Evolutionary conservation across 2,113 vertebrate genomes (phyloP).

Genomic region (Alosa alosa): DNA sequence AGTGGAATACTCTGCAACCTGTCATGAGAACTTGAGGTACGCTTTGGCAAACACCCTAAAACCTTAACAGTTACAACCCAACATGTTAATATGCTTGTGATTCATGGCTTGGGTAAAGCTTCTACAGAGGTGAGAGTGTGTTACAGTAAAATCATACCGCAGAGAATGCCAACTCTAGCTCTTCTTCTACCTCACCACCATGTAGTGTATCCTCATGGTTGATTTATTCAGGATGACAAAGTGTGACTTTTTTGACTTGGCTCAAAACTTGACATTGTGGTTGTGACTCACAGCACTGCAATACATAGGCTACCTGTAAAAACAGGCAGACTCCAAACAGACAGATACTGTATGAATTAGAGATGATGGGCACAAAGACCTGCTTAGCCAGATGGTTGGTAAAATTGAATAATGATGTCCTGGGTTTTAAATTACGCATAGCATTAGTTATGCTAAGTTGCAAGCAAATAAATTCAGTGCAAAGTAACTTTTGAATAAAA

Average conservation of each 20-base stretch:
- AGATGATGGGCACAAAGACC: not conserved
- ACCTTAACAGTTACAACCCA: slow-evolving; percentile 2
- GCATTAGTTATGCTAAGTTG: not conserved
- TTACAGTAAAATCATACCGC: not conserved
- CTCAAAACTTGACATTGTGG: not conserved
- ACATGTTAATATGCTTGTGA: not conserved
- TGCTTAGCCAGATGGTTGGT: too few relatives aligned
- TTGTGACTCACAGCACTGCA: not conserved
- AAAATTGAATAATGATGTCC: too few relatives aligned
- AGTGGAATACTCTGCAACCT: not conserved
- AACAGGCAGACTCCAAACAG: not conserved
- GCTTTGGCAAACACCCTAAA: slow-evolving; percentile 2
- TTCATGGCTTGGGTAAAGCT: not conserved
- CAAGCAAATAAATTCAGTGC: not conserved
- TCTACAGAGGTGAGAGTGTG: not conserved
- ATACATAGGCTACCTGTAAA: not conserved
- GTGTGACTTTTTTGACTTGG: not conserved
- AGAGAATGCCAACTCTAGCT: slow-evolving; percentile 3
- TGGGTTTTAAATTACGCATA: not conserved
- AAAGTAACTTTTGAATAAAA: not conserved
- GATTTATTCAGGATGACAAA: not conserved
- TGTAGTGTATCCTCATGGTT: not conserved
- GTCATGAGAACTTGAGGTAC: not conserved
- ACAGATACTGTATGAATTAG: not conserved
- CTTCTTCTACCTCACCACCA: not conserved